Evolutionary conservation across 2,797 vertebrate genomes (phyloP).

Genomic region (Enteromius thamalakanensis): DNA sequence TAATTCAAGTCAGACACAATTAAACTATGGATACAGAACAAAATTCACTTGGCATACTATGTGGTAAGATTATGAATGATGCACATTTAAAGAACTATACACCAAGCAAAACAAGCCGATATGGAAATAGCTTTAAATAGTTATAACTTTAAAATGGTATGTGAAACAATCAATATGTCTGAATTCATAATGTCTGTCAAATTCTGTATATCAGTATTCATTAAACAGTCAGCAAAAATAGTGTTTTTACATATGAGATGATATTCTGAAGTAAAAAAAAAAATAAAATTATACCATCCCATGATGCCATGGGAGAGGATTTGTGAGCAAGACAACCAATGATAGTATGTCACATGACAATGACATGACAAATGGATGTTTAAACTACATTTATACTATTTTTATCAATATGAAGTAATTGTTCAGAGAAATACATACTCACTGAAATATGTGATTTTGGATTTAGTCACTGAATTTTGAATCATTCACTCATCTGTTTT

Average conservation of each 20-base stretch:
- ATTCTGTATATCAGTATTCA: neutral
- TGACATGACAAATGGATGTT: neutral
- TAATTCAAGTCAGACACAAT: neutral
- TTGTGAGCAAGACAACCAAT: neutral
- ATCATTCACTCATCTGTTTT: neutral
- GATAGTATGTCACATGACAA: neutral
- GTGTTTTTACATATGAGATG: neutral
- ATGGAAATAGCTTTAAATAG: neutral
- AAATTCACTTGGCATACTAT: neutral
- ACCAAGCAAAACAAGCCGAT: neutral
- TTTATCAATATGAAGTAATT: neutral
- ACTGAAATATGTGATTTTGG: neutral
- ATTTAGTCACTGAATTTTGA: neutral
- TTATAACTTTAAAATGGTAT: neutral
- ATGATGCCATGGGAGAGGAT: neutral
- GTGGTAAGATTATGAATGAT: neutral
- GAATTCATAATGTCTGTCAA: neutral
- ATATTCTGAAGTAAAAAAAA: neutral
- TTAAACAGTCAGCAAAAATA: neutral
- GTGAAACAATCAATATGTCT: neutral
- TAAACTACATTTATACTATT: neutral
- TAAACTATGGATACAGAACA: neutral
- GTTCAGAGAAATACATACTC: neutral
- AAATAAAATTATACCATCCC: neutral
- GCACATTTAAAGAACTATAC: neutral